Conservation (phyloP, 1,140 invertebrate species). For the Rhopalosiphum maidis region DNA sequence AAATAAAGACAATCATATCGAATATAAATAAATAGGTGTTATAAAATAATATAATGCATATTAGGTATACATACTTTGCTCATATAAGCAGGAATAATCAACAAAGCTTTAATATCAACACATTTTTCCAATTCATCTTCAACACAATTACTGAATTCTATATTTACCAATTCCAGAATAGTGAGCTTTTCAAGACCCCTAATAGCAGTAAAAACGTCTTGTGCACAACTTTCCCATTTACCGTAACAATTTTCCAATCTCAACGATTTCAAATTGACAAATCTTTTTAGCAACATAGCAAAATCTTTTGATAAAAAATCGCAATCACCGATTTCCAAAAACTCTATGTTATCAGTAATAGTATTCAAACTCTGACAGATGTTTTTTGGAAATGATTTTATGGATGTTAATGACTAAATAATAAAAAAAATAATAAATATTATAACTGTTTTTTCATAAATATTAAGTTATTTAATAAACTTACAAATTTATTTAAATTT, state of each 20-base stretch:
- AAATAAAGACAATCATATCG: conserved; percentile 42
- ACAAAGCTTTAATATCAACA: conserved; percentile 73
- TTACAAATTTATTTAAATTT: conserved; percentile 40
- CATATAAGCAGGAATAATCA: conserved; percentile 83
- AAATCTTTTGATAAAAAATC: conserved; percentile 71
- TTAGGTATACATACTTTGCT: conserved; percentile 64
- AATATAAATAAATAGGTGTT: not conserved
- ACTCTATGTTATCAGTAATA: conserved; percentile 69
- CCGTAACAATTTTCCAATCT: conserved; percentile 72
- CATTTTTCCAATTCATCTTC: conserved; percentile 75
- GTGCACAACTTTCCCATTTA: conserved; percentile 64
- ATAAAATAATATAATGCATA: not conserved
- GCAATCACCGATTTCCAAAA: conserved; percentile 81
- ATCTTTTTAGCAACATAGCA: conserved; percentile 67
- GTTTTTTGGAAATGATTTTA: conserved; percentile 34
- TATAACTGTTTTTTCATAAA: not conserved
- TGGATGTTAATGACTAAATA: conserved; percentile 44
- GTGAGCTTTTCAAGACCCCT: conserved; percentile 35
- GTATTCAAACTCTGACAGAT: not conserved
- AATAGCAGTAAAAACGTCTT: conserved; percentile 18
- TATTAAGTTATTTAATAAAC: not conserved
- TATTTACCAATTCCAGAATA: conserved; percentile 78
- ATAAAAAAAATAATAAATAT: not conserved
- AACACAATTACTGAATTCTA: conserved; percentile 79
- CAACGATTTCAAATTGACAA: conserved; percentile 71